Evolutionary conservation across 2,888 invertebrate species (phyloP), one percentile per base, ranked within the genome.

Genomic region (Bugulina stolonifera): DNA sequence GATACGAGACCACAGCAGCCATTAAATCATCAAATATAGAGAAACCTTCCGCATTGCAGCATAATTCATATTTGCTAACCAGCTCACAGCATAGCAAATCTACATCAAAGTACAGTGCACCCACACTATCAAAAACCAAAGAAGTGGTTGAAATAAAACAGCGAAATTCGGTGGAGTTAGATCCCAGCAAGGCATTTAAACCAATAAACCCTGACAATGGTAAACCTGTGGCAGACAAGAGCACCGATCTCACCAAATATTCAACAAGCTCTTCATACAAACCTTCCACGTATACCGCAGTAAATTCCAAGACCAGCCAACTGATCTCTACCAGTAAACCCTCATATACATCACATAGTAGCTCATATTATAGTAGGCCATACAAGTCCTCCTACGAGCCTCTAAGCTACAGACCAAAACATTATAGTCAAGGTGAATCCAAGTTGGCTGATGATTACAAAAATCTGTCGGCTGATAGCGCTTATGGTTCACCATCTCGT

Each of bases 181-280:
- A 64, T 32, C 64, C 64, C 14, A 64, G 64, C 34, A 64, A 64
- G n/a, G 22, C 64, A 32, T 64, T 64, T 64, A 64, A 64, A 34
- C 64, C 64, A 64, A 64, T 64, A 25, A 64, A 64, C n/a, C 64
- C 64, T 18, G 64, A 64, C 34, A 27, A 32, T 32, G 64, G 27
- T 5, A 27, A 27, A 43, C 18, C 43, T 43, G 18, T 18, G 18
- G 43, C 18, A 5, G 18, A 18, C 5, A 18, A 43, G 10, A 43
- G 43, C 18, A n/a, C n/a, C n/a, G n/a, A n/a, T n/a, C n/a, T n/a
- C n/a, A 18, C 10, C 43, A 43, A 43, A 18, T 43, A 43, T 43
- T 18, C 5, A 18, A 5, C 43, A 10, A 43, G 5, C 18, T 43
- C 43, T 43, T 18, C 43, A 43, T 43, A 43, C 43, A 43, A 43